phyloP scores from a whole-genome alignment of 92 coral and sea anemone species.

The Desmophyllum pertusum region DNA sequence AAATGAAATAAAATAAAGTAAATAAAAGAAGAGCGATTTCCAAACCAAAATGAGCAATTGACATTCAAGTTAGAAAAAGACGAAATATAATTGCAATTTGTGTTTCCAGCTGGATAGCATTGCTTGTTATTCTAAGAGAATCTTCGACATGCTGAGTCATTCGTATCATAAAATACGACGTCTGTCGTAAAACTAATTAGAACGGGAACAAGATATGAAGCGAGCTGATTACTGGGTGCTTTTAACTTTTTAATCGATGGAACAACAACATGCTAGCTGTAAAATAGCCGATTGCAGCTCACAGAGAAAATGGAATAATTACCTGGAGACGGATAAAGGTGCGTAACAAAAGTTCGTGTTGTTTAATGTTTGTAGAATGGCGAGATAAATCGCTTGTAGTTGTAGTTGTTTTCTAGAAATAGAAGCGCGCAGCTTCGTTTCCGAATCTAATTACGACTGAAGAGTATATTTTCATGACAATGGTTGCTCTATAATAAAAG shows the following conservation, averaged over 20 bases:
- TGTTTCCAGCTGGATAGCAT: not conserved
- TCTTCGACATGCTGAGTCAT: not conserved
- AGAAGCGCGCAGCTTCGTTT: not conserved
- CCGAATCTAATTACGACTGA: no score
- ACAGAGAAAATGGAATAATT: not conserved
- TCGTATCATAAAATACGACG: not conserved
- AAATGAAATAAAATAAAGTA: not conserved
- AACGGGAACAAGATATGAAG: not conserved
- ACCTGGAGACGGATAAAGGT: not conserved
- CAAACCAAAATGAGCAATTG: not conserved
- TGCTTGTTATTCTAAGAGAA: not conserved
- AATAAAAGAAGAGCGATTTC: not conserved
- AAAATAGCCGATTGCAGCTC: not conserved
- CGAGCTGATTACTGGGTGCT: not conserved
- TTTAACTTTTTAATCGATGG: not conserved
- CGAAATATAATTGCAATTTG: not conserved
- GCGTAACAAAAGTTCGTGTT: not conserved
- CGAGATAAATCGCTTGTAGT: not conserved
- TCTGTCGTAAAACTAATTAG: not conserved
- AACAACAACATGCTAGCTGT: not conserved
- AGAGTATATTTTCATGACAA: not conserved
- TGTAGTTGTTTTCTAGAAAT: not conserved
- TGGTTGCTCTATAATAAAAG: no score
- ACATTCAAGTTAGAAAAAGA: not conserved
- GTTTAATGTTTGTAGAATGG: not conserved